Percentiles rank a stretch among this genome's conserved stretches.
Evolutionary conservation across 2,113 vertebrate species (phyloP).

Genomic region (Orthochromis indermauri): DNA sequence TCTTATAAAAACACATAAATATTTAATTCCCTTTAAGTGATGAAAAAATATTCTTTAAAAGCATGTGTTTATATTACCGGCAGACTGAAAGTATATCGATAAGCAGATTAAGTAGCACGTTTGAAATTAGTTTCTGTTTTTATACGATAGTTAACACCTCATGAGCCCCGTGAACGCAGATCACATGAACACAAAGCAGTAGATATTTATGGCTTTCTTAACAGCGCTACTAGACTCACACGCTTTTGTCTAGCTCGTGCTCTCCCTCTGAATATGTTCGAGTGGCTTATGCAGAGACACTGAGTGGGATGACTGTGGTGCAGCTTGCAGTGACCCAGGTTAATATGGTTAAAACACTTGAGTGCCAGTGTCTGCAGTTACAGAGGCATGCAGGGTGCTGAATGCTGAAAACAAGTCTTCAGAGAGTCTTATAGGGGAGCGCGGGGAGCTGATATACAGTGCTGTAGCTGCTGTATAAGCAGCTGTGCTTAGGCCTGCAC

Average conservation of each 20-base stretch:
- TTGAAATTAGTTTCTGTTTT: neutral
- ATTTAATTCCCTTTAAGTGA: neutral
- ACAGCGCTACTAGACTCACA: neutral
- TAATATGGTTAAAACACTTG: constrained; percentile 58
- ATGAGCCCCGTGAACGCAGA: neutral
- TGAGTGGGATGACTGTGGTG: constrained; percentile 37
- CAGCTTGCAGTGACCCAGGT: constrained; percentile 57
- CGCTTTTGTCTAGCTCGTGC: neutral
- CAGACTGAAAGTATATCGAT: neutral
- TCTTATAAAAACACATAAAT: neutral
- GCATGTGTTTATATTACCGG: fast-evolving
- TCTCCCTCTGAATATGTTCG: constrained; percentile 21
- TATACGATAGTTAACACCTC: neutral
- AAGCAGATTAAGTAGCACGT: neutral
- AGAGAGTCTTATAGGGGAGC: constrained; percentile 1
- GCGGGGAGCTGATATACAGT: neutral
- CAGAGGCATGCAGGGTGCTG: constrained; percentile 16
- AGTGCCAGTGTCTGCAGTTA: constrained; percentile 28
- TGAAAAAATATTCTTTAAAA: neutral
- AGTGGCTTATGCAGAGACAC: constrained; percentile 22
- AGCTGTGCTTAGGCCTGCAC: constrained; percentile 9
- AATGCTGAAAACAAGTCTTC: constrained; percentile 37
- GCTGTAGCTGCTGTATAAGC: constrained; percentile 29
- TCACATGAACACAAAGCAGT: neutral
- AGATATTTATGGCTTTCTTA: neutral